Evolutionary conservation across 1,140 invertebrate species (phyloP).

Genomic region (Brachionus koreanus): DNA sequence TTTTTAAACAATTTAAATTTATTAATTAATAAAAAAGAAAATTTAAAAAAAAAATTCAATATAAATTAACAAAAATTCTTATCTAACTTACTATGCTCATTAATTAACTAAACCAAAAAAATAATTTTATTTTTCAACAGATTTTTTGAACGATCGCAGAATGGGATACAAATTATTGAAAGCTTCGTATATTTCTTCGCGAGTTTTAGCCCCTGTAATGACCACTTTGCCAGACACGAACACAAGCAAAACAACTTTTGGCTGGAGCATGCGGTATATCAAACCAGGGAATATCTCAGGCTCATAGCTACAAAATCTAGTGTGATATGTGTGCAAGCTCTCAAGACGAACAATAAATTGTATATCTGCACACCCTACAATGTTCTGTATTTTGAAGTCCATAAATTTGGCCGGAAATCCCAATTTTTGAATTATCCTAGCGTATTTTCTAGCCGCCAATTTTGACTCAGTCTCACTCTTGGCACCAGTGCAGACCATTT

Average conservation of each 20-base stretch:
- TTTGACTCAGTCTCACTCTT: conserved; percentile 97
- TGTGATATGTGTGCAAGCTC: conserved; percentile 73
- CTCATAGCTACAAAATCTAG: conserved; percentile 61
- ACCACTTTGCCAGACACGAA: conserved; percentile 99
- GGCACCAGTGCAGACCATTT: conserved; percentile 99
- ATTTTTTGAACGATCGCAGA: conserved; percentile 77
- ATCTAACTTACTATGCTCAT: not conserved
- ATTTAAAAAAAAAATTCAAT: not conserved
- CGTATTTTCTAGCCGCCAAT: conserved; percentile 94
- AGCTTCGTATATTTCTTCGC: conserved; percentile 97
- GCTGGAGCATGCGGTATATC: conserved; percentile 99
- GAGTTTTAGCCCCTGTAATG: conserved; percentile 92
- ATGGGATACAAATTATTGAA: conserved; percentile 99
- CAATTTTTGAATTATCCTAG: conserved; percentile 97
- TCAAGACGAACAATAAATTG: conserved; percentile 97
- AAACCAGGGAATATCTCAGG: conserved; percentile 87
- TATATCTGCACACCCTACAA: conserved; percentile 99
- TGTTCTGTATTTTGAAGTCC: conserved; percentile 99
- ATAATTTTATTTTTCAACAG: conserved; percentile 22
- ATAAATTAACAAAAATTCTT: conserved; percentile 3
- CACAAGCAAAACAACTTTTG: conserved; percentile 92
- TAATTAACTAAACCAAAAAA: not conserved
- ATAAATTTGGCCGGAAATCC: conserved; percentile 97
- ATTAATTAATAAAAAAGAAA: not conserved
- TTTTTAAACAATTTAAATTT: not conserved